These are phyloP conservation scores for Callionymus lyra DNA, from an alignment of 2,113 vertebrate species.

Conservation along the genomic window DNA sequence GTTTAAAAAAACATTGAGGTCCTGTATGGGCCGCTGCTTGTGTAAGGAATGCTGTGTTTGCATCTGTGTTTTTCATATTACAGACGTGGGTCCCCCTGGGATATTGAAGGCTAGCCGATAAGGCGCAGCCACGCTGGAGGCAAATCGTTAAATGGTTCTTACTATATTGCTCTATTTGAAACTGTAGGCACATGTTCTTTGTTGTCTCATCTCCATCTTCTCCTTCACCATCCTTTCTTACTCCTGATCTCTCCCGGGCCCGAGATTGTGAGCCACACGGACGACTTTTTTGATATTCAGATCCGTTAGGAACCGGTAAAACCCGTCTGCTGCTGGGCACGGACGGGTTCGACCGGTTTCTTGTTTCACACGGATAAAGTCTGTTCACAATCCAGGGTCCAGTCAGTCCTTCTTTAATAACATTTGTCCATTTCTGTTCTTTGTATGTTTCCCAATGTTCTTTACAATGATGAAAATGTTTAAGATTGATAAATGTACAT, in stretches of 20 bases:
- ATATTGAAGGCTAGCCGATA: conserved; percentile 77
- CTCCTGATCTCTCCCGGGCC: not conserved
- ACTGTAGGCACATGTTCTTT: conserved; percentile 60
- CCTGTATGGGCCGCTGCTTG: conserved; percentile 49
- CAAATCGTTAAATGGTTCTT: conserved; percentile 74
- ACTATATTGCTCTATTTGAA: conserved; percentile 70
- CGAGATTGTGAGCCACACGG: not conserved
- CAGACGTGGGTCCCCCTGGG: conserved; percentile 76
- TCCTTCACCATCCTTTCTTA: conserved; percentile 8
- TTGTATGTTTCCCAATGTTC: not conserved
- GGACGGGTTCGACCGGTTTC: too few species aligned
- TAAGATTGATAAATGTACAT: too few species aligned
- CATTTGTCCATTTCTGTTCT: conserved; percentile 6
- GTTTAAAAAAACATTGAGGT: conserved; percentile 38
- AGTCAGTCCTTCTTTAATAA: conserved; percentile 24
- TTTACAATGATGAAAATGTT: too few species aligned
- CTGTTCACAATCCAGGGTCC: conserved; percentile 3
- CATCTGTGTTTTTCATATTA: conserved; percentile 76
- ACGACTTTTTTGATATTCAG: conserved; percentile 24
- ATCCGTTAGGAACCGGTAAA: not conserved
- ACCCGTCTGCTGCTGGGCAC: too few species aligned
- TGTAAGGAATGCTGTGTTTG: conserved; percentile 75
- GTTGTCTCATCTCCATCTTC: conserved; percentile 43
- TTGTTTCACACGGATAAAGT: not conserved
- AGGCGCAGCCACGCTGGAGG: conserved; percentile 72